These are phyloP conservation scores for Cottoperca gobio DNA, from an alignment of 2,797 vertebrate genomes.

Conservation along the genomic window DNA sequence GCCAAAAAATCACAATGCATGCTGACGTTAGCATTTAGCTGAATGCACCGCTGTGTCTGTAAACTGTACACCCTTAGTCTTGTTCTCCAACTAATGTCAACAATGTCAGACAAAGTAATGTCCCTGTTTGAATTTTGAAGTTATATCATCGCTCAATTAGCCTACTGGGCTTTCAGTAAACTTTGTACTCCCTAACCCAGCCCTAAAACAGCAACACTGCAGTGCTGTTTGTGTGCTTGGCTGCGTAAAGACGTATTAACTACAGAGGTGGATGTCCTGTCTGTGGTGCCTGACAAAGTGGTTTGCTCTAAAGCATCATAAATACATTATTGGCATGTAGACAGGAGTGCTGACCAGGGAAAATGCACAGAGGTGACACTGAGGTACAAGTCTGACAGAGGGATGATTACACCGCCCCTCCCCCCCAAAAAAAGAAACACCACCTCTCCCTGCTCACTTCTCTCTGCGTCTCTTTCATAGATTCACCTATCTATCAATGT, in stretches of 20 bases:
- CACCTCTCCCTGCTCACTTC: slow-evolving; percentile 20
- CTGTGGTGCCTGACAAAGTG: slow-evolving; percentile 51
- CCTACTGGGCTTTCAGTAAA: slow-evolving; percentile 3
- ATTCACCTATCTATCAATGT: slow-evolving; percentile 26
- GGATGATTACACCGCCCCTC: slow-evolving; percentile 33
- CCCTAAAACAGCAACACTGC: slow-evolving; percentile 32
- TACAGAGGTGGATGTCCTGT: slow-evolving; percentile 33
- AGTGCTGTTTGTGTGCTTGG: slow-evolving; percentile 33
- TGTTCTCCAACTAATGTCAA: not conserved
- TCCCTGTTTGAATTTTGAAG: not conserved
- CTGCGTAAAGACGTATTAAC: slow-evolving; percentile 28
- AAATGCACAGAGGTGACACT: slow-evolving; percentile 70
- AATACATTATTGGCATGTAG: slow-evolving; percentile 71
- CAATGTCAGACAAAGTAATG: slow-evolving; percentile 4
- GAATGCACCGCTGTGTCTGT: not conserved
- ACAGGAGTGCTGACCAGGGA: slow-evolving; percentile 67
- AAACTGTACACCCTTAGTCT: not conserved
- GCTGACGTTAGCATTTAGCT: not conserved
- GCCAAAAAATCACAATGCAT: not conserved
- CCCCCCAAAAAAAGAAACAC: not conserved
- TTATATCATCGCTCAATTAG: slow-evolving; percentile 13
- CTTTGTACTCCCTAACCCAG: not conserved
- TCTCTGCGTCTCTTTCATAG: slow-evolving; percentile 5
- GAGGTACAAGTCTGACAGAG: slow-evolving; percentile 53
- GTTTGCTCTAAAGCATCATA: slow-evolving; percentile 63